phyloP scores from a whole-genome alignment of 2,797 vertebrate species.

The Schizothorax lantsangensis region DNA sequence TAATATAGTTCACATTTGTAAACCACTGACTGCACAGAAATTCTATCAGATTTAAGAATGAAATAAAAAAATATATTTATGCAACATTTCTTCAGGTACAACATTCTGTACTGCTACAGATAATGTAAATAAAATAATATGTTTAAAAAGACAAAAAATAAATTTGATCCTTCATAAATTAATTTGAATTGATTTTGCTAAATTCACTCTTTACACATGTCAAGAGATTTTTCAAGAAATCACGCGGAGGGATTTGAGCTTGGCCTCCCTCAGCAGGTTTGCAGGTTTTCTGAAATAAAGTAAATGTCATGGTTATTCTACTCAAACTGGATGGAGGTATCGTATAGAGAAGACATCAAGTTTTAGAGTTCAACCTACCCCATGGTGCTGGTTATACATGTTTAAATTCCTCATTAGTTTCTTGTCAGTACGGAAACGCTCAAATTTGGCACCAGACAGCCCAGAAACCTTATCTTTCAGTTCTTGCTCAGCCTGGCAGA shows the following conservation, averaged over 20 bases:
- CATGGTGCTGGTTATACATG: fast-evolving
- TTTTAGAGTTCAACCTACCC: conserved; percentile 32
- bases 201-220: not conserved
- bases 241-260: not conserved
- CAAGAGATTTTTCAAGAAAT: fast-evolving
- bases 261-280: fast-evolving
- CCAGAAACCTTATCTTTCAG: not conserved
- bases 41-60: no score
- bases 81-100: no score
- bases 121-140: conserved; percentile 55
- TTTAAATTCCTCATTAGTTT: conserved; percentile 33
- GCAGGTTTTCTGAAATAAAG: conserved; percentile 36
- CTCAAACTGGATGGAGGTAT: not conserved
- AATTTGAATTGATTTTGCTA: not conserved
- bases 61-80: no score
- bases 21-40: no score
- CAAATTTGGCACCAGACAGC: not conserved
- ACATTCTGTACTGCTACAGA: no score
- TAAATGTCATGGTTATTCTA: not conserved
- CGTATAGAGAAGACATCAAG: not conserved
- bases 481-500: conserved; percentile 67
- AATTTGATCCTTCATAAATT: conserved; percentile 48
- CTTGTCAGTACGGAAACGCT: fast-evolving
- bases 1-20: no score
- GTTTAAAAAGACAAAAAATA: conserved; percentile 44